Evolutionary conservation across 92 coral and sea anemone species (phyloP).

Genomic region (Siderastrea radians): DNA sequence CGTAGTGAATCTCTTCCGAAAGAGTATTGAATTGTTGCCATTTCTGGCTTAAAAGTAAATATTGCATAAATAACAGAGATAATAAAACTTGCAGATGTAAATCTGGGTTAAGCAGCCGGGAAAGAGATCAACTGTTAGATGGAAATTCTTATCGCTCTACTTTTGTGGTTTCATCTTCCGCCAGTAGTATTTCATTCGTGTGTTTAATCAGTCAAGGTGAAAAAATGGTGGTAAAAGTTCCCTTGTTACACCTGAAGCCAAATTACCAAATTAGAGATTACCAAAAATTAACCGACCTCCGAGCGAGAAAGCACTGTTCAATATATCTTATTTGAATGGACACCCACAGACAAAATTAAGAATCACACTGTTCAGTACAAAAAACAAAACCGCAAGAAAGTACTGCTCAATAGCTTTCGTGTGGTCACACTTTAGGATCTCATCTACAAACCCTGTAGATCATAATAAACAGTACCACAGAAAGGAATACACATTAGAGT

Average conservation of each 20-base stretch:
- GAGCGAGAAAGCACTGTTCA: too few relatives aligned
- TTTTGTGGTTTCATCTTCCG: background rate
- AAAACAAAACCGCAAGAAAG: background rate
- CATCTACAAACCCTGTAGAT: too few relatives aligned
- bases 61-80: slow-evolving; percentile 6
- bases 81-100: slow-evolving; percentile 5
- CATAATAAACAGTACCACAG: too few relatives aligned
- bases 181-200: background rate
- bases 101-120: background rate
- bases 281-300: too few relatives aligned
- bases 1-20: slow-evolving; percentile 28
- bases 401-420: too few relatives aligned
- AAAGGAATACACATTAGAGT: too few relatives aligned
- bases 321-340: too few relatives aligned
- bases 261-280: too few relatives aligned
- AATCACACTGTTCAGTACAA: background rate
- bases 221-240: background rate
- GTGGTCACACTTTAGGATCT: background rate
- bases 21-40: background rate
- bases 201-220: background rate
- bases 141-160: background rate
- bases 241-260: too few relatives aligned
- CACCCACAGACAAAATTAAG: background rate
- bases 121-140: background rate
- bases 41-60: slow-evolving; percentile 6